Conservation (phyloP, 2,797 vertebrate genomes). For the Eremophila alpestris region DNA sequence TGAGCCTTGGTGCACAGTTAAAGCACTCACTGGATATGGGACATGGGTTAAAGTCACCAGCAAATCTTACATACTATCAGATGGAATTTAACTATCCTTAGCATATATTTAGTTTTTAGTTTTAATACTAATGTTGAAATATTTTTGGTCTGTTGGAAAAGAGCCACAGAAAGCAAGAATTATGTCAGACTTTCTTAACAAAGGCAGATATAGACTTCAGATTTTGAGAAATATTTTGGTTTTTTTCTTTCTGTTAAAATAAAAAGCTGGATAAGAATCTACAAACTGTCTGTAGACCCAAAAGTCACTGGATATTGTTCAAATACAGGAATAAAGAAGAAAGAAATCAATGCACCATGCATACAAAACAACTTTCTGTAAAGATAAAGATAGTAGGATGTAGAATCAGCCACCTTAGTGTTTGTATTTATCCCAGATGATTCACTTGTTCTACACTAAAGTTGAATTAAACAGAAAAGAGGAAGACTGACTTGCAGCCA, state of each 20-base stretch:
- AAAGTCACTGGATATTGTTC: neutral
- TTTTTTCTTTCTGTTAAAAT: neutral
- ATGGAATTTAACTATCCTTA: neutral
- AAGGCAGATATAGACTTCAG: neutral
- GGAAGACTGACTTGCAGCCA: neutral
- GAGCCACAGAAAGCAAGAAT: neutral
- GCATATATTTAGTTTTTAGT: neutral
- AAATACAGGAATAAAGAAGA: neutral
- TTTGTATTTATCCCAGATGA: slow-evolving; percentile 85
- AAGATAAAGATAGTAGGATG: slow-evolving; percentile 84
- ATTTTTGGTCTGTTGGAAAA: neutral
- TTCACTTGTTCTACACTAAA: slow-evolving; percentile 86
- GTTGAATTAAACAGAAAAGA: slow-evolving; percentile 16
- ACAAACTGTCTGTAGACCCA: neutral
- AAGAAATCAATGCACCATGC: slow-evolving; percentile 54
- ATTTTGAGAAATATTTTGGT: neutral
- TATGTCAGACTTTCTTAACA: neutral
- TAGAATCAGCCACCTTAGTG: slow-evolving; percentile 84
- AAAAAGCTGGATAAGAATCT: neutral
- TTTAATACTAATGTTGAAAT: neutral
- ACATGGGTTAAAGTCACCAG: neutral
- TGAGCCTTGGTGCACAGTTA: neutral
- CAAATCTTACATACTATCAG: neutral
- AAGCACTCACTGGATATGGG: neutral
- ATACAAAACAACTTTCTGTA: slow-evolving; percentile 89